A percentile compares a stretch with the other conserved stretches of the same genome.
Evolutionary conservation across 2,797 vertebrate species (phyloP).

Genomic region (Apodemus agrarius): DNA sequence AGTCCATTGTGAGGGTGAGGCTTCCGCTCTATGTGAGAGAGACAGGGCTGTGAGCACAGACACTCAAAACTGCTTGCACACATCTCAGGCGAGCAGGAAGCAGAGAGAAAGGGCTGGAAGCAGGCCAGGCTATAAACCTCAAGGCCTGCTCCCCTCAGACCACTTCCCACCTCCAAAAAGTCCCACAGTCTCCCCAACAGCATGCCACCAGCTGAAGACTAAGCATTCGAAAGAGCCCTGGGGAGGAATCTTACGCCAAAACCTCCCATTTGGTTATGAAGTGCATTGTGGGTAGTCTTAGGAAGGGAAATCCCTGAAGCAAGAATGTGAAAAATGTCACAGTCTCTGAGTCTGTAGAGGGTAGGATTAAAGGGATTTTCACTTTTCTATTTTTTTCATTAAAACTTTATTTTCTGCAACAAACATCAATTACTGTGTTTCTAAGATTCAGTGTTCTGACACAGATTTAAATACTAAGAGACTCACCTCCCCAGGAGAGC

Average conservation of each 20-base stretch:
- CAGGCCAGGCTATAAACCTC: not conserved
- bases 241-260: not conserved
- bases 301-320: conserved; percentile 36
- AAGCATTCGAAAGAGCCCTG: not conserved
- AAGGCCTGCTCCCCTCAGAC: not conserved
- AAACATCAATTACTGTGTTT: not conserved
- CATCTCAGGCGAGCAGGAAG: not conserved
- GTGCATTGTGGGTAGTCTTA: not conserved
- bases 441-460: not conserved
- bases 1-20: not conserved
- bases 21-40: not conserved
- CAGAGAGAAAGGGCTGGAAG: not conserved
- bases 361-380: conserved; percentile 12
- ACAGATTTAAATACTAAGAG: not conserved
- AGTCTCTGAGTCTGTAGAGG: not conserved
- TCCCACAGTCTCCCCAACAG: not conserved
- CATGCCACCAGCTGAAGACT: not conserved
- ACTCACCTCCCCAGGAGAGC: not conserved
- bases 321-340: not conserved
- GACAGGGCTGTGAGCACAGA: not conserved
- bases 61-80: not conserved
- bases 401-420: not conserved
- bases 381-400: not conserved
- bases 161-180: not conserved
- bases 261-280: not conserved